Conservation (phyloP, 2,797 vertebrate genomes). For the Gymnothorax reevesii region DNA sequence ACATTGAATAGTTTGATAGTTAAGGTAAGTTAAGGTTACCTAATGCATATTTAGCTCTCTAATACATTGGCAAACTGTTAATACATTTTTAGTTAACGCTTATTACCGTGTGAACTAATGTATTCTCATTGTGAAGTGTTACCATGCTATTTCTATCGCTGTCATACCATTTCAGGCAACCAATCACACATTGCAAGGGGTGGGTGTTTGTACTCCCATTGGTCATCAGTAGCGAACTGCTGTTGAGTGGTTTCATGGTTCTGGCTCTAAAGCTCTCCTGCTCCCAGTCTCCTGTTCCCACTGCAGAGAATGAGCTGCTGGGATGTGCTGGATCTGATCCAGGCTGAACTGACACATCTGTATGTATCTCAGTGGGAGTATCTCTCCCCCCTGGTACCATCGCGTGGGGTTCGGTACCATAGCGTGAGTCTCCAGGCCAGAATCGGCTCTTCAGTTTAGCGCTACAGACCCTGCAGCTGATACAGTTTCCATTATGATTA, state of each 20-base stretch:
- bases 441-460: neutral
- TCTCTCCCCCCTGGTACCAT: neutral
- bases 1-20: too few relatives aligned
- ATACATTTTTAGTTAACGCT: too few relatives aligned
- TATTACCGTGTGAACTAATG: too few relatives aligned
- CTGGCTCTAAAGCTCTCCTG: slow-evolving; percentile 19
- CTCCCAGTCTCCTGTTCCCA: neutral
- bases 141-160: too few relatives aligned
- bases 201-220: neutral
- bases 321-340: slow-evolving; percentile 28
- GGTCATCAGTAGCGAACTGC: neutral
- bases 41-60: too few relatives aligned
- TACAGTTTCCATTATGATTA: slow-evolving; percentile 19
- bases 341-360: slow-evolving; percentile 16
- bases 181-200: too few relatives aligned
- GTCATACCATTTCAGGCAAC: too few relatives aligned
- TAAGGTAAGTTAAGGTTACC: too few relatives aligned
- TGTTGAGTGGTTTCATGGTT: neutral
- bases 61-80: too few relatives aligned
- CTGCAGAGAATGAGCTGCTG: neutral
- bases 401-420: neutral
- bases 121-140: too few relatives aligned
- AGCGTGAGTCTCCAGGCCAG: neutral
- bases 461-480: neutral
- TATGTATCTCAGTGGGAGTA: slow-evolving; percentile 1